Percentiles rank a stretch among this genome's conserved stretches.
Conservation (phyloP, 2,888 invertebrate genomes). For the Catocala sponsa region DNA sequence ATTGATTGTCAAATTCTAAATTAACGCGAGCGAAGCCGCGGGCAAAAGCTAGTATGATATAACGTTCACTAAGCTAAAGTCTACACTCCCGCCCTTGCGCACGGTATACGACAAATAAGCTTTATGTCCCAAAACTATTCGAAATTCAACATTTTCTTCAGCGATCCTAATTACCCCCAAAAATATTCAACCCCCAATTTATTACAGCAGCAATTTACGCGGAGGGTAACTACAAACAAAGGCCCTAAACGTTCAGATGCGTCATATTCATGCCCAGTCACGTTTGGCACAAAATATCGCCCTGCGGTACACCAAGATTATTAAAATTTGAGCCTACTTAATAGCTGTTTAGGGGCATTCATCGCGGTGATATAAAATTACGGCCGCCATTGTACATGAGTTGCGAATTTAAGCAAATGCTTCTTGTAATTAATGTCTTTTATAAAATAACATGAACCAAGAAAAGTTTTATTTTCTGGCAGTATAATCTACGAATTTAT, state of each 20-base stretch:
- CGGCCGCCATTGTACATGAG: neutral
- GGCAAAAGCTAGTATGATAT: no score
- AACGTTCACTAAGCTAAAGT: no score
- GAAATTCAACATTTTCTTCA: neutral
- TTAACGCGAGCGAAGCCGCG: no score
- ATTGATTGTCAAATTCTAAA: no score
- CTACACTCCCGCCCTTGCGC: no score
- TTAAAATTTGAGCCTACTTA: slow-evolving; percentile 33
- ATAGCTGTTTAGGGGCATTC: slow-evolving; percentile 19
- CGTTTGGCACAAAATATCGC: slow-evolving; percentile 44
- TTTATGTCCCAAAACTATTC: neutral
- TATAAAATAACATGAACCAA: no score
- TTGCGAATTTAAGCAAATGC: neutral
- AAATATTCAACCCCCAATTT: slow-evolving; percentile 28
- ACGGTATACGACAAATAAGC: no score
- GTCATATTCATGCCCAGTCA: slow-evolving; percentile 56
- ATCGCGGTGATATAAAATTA: slow-evolving; percentile 13
- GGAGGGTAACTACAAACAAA: slow-evolving; percentile 45
- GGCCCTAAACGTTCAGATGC: slow-evolving; percentile 44
- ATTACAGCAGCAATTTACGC: slow-evolving; percentile 38
- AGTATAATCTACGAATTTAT: no score
- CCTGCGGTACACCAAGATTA: slow-evolving; percentile 41
- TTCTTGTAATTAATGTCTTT: no score
- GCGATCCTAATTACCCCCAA: slow-evolving; percentile 4
- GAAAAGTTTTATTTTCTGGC: no score